Evolutionary conservation across 2,888 invertebrate genomes (phyloP).

Genomic region (Thalpophila matura): DNA sequence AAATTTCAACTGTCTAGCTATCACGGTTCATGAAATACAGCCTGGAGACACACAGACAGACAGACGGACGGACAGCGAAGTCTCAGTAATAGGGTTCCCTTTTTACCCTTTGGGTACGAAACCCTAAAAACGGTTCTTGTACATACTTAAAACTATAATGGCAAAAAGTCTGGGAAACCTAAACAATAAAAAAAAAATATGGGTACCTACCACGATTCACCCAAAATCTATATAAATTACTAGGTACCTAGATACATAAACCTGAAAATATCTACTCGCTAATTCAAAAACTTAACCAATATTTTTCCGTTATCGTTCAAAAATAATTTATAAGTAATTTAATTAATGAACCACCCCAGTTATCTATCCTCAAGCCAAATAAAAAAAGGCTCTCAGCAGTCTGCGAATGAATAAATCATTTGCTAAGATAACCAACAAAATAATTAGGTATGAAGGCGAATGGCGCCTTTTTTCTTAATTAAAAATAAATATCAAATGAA

Average conservation of each 20-base stretch:
- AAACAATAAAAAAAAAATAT: too few species aligned
- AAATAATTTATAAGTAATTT: slow-evolving; percentile 74
- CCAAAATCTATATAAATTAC: not conserved
- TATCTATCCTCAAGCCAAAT: slow-evolving; percentile 73
- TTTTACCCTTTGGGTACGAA: too few species aligned
- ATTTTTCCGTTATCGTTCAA: slow-evolving; percentile 65
- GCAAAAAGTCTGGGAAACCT: too few species aligned
- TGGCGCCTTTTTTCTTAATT: slow-evolving; percentile 85
- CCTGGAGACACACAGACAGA: too few species aligned
- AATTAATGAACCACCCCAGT: slow-evolving; percentile 74
- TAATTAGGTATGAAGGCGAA: slow-evolving; percentile 80
- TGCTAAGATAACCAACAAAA: slow-evolving; percentile 84
- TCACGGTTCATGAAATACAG: too few species aligned
- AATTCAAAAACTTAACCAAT: slow-evolving; percentile 58
- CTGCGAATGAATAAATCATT: slow-evolving; percentile 83
- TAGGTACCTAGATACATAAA: not conserved
- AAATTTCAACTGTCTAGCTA: too few species aligned
- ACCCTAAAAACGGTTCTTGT: too few species aligned
- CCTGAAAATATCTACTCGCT: slow-evolving; percentile 3
- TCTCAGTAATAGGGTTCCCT: too few species aligned
- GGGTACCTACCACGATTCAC: not conserved
- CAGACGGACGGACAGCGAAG: too few species aligned
- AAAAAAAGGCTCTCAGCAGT: slow-evolving; percentile 69
- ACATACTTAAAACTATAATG: too few species aligned
- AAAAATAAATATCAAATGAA: slow-evolving; percentile 89